These are phyloP conservation scores for Lampris incognitus DNA, from an alignment of 2,113 vertebrate species.

Conservation along the genomic window DNA sequence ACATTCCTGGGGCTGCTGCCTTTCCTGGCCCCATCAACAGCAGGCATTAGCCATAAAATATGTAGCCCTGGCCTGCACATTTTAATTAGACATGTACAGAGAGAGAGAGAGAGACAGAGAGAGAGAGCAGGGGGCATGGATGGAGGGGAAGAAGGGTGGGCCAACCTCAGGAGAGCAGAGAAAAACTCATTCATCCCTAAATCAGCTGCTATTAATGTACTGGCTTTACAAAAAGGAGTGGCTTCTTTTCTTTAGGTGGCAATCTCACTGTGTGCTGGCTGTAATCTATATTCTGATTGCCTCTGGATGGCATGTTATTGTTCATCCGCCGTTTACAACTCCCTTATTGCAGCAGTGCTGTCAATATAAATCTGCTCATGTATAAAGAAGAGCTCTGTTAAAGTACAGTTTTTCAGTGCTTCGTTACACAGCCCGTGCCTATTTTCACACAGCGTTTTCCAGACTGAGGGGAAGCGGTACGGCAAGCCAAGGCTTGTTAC, in stretches of 20 bases:
- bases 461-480: constrained; percentile 5
- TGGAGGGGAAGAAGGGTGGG: neutral
- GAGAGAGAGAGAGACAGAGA: constrained; percentile 16
- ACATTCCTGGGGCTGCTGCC: constrained; percentile 48
- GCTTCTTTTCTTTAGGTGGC: neutral
- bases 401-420: neutral
- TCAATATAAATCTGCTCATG: constrained; percentile 18
- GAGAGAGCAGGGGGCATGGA: neutral
- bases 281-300: constrained; percentile 9
- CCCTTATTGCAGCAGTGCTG: neutral
- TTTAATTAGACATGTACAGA: constrained; percentile 68
- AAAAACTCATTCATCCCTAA: constrained; percentile 45
- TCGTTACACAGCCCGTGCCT: neutral
- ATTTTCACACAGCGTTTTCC: neutral
- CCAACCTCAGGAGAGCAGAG: constrained; percentile 16
- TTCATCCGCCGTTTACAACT: neutral
- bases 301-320: constrained; percentile 7
- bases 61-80: constrained; percentile 55
- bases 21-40: constrained; percentile 52
- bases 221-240: constrained; percentile 7
- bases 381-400: constrained; percentile 37
- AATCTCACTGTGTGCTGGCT: neutral
- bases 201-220: constrained; percentile 54
- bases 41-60: constrained; percentile 61
- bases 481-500: constrained; percentile 49